Base-by-base conservation (phyloP, 2,888 invertebrate genomes). In the Horisme vitalbata region DNA sequence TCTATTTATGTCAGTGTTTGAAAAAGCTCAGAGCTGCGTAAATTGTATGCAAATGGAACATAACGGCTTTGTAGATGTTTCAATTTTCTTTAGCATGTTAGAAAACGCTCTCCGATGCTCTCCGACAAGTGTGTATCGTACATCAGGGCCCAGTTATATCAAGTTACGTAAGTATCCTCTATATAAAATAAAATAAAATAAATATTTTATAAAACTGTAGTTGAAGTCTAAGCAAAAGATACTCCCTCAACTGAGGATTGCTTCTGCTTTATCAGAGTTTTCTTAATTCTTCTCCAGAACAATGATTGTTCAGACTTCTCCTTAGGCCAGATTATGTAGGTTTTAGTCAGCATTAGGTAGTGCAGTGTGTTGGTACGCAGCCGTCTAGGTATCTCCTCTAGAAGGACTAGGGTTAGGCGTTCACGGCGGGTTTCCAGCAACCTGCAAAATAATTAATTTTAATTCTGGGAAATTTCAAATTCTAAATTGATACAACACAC, bases 291-390 rank as follows among this genome's bases (percentile, higher is more conserved):
- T 49, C 65, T 81, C 91, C 91, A 91, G 60, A 91, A 91, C 1
- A 79, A 10, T 0, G 47, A 53, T 11, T 70, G 64, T 2, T 85
- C 84, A 0, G 61, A 41, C 7, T 74, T 64, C 0, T 75, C 67
- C 28, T 81, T 76, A 0, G 93, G 93, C 94, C 94, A 94, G 7
- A 92, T 91, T 9, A 94, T 91, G 64, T 94, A 94, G 0, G 94
- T 94, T 60, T 93, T 93, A 0, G 93, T 93, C 28, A 91, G 75
- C 92, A 94, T 93, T 14, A 94, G 72, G 54, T 93, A 93, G 49
- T 92, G 92, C 0, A 94, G 72, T 0, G 92, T 92, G 58, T 92
- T 93, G 0, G 93, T 93, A 0, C 94, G 83, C 1, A 91, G 77
- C 2, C 83, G 75, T 1, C 90, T 79, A 0, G 93, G 92, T 27